These are phyloP conservation scores for Onychomys arenicola DNA, from an alignment of 2,797 vertebrate genomes.

Conservation along the genomic window DNA sequence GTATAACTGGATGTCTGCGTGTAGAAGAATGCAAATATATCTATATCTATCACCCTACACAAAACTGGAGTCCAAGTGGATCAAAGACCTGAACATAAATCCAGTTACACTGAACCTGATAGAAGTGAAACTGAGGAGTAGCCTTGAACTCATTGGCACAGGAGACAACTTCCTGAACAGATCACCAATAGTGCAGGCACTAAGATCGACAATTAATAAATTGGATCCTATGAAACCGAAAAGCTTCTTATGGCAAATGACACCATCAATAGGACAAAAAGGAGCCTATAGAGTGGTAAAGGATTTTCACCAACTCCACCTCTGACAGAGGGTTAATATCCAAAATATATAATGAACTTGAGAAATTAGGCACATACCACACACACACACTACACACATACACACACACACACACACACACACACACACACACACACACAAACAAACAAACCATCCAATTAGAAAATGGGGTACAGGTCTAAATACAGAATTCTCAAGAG, in stretches of 20 bases:
- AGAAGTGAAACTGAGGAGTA: background rate
- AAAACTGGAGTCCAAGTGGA: background rate
- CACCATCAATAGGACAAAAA: background rate
- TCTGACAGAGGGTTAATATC: background rate
- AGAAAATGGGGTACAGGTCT: background rate
- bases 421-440: too few relatives aligned
- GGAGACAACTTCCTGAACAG: background rate
- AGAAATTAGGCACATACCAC: background rate
- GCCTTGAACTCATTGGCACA: background rate
- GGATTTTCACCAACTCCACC: background rate
- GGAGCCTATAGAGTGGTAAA: background rate
- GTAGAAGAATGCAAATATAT: background rate
- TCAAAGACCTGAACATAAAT: background rate
- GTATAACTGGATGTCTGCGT: background rate
- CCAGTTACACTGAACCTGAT: background rate
- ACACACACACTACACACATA: too few relatives aligned
- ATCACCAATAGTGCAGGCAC: background rate
- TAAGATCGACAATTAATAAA: background rate
- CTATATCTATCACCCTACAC: background rate
- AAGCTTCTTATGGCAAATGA: background rate
- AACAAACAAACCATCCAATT: background rate
- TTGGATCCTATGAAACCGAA: background rate
- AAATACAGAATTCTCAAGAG: background rate
- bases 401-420: too few relatives aligned
- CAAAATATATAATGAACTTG: background rate